Evolutionary conservation across 2,888 invertebrate genomes (phyloP).

Genomic region (Dioctria rufipes): DNA sequence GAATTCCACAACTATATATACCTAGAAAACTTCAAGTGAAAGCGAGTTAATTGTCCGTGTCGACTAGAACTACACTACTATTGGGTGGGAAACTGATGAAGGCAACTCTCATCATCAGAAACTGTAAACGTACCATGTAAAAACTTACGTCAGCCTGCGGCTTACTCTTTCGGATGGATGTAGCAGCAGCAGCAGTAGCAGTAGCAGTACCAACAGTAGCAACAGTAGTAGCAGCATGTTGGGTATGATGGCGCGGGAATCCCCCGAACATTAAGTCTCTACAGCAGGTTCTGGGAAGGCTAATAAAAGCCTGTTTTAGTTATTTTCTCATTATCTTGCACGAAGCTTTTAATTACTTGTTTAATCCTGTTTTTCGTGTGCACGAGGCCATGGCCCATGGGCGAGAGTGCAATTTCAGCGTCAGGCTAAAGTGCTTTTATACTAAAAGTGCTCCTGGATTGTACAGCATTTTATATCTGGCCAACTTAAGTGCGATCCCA

Average conservation of each 20-base stretch:
- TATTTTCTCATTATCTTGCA: slow-evolving; percentile 44
- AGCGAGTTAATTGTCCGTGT: slow-evolving; percentile 42
- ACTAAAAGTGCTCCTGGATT: neutral
- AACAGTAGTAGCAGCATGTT: neutral
- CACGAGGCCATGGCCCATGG: neutral
- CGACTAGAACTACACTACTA: slow-evolving; percentile 13
- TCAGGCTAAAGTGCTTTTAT: slow-evolving; percentile 15
- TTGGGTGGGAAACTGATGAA: neutral
- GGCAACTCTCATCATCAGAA: slow-evolving; percentile 24
- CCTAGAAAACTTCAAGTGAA: slow-evolving; percentile 8
- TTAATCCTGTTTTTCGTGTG: slow-evolving; percentile 43
- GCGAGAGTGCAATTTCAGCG: neutral
- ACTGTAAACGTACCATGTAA: neutral
- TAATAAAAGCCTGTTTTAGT: slow-evolving; percentile 45
- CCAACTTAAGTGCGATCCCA: neutral
- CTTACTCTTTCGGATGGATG: neutral
- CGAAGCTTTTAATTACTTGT: slow-evolving; percentile 38
- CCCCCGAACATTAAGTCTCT: neutral
- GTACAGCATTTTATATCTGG: neutral
- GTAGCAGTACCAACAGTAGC: too few species aligned
- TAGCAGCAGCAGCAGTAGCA: too few species aligned
- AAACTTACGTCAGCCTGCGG: slow-evolving; percentile 29
- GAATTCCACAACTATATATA: neutral
- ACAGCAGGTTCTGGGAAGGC: slow-evolving; percentile 11
- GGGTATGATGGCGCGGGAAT: neutral